Base-by-base conservation (phyloP, 2,113 vertebrate species). In the Paraplagusia blochii region DNA sequence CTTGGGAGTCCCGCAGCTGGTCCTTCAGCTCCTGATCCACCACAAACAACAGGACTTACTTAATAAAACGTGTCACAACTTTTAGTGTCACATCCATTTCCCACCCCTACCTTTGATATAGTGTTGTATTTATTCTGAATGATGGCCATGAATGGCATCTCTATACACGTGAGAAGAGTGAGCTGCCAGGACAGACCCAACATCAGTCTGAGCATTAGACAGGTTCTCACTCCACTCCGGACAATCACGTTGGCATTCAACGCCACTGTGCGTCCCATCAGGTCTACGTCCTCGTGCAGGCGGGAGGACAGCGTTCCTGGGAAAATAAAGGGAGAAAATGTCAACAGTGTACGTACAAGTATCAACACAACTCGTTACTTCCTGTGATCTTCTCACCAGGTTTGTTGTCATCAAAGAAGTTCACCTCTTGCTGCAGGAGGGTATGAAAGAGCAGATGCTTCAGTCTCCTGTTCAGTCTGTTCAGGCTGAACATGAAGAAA, bases 201-300 rank as follows among this genome's bases (percentile, higher is more conserved):
- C 93, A 96, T 95, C 76, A 93, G 87, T 8, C 1, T 1, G 0
- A 90, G 85, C 56, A 95, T 89, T n/a, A 92, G 90, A 10, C 72
- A 5, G 3, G 88, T 85, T 58, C 92, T 92, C 2, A 93, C 81
- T 1, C 90, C 45, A 72, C 83, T 92, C 19, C 93, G 89, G 38
- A 93, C 62, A 42, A 90, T 17, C 0, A 88, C 47, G 0, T 97
- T 97, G 60, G 88, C 77, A 9, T 94, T 95, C 1, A 72, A 10
- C 0, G 93, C 84, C 1, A 97, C 90, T 0, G 92, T 91, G 10
- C 51, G 18, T 14, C 94, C 93, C 91, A 95, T 93, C 61, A 79
- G 66, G 50, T 89, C 58, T 5, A 94, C 92, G 18, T 97, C 94
- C 0, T 81, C 85, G 67, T 78, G 81, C 65, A 97, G 88, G 16